Evolutionary conservation across 1,140 invertebrate genomes (phyloP).

Genomic region (Drosophila orosa): DNA sequence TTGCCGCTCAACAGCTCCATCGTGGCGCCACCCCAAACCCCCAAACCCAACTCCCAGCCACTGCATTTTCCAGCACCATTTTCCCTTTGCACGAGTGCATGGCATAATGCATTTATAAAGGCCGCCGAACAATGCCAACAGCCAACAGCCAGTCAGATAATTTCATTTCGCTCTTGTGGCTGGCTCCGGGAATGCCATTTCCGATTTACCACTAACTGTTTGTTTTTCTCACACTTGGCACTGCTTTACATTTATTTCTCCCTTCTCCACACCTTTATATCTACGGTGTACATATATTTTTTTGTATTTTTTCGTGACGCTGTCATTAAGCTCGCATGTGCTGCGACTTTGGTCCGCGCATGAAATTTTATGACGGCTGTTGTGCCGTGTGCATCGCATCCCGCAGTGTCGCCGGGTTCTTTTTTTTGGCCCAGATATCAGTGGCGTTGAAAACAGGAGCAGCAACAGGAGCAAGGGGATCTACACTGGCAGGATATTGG

Average conservation of each 20-base stretch:
- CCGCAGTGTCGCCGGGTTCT: background rate
- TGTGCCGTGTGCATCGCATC: conserved; percentile 26
- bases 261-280: conserved; percentile 1
- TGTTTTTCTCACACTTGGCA: conserved; percentile 60
- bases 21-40: background rate
- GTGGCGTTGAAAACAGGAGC: conserved; percentile 46
- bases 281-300: background rate
- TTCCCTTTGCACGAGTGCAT: conserved; percentile 49
- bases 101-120: conserved; percentile 76
- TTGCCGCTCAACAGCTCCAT: conserved; percentile 47
- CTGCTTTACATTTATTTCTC: conserved; percentile 44
- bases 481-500: background rate
- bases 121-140: conserved; percentile 62
- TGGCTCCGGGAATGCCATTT: conserved; percentile 58
- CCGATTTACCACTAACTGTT: conserved; percentile 61
- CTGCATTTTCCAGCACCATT: background rate
- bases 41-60: background rate
- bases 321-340: conserved; percentile 61
- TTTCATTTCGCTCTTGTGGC: conserved; percentile 45
- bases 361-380: conserved; percentile 71
- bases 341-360: conserved; percentile 62
- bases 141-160: conserved; percentile 57
- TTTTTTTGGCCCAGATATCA: conserved; percentile 40
- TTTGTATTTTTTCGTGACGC: conserved; percentile 8
- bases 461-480: conserved; percentile 12